These are phyloP conservation scores for Brachionus paranguensis DNA, from an alignment of 1,140 invertebrate genomes.

Conservation along the genomic window DNA sequence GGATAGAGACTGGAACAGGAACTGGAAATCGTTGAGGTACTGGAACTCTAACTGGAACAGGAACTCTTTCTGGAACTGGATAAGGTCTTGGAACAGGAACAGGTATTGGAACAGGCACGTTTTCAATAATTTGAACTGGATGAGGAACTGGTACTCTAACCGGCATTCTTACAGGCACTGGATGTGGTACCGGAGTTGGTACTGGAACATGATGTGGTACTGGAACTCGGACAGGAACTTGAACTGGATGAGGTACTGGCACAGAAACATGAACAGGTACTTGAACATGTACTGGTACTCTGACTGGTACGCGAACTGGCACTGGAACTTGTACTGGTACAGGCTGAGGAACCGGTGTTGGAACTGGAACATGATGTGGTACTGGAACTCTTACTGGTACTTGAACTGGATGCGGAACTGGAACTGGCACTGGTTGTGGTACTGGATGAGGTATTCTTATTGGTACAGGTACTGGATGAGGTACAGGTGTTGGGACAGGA, in stretches of 20 bases:
- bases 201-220: neutral
- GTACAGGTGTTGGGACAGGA: neutral
- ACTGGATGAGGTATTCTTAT: neutral
- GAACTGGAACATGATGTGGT: neutral
- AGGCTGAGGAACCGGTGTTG: neutral
- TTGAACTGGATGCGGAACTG: neutral
- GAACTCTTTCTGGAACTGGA: neutral
- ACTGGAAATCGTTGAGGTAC: neutral
- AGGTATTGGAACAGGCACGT: neutral
- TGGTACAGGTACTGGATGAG: neutral
- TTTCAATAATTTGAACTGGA: neutral
- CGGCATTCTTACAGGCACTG: neutral
- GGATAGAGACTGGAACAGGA: neutral
- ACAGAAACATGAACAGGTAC: neutral
- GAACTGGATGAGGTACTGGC: neutral
- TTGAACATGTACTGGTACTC: neutral
- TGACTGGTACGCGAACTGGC: neutral
- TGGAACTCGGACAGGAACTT: neutral
- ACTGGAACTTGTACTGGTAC: neutral
- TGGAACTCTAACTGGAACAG: neutral
- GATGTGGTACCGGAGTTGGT: neutral
- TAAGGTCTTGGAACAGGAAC: neutral
- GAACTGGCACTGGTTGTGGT: neutral
- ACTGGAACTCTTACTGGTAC: constrained; percentile 10
- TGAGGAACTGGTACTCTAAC: constrained; percentile 2